A percentile compares a stretch with the other conserved stretches of the same genome.
These are phyloP conservation scores for Pristionchus maxplancki DNA, from an alignment of 2,888 invertebrate genomes.

Conservation along the genomic window DNA sequence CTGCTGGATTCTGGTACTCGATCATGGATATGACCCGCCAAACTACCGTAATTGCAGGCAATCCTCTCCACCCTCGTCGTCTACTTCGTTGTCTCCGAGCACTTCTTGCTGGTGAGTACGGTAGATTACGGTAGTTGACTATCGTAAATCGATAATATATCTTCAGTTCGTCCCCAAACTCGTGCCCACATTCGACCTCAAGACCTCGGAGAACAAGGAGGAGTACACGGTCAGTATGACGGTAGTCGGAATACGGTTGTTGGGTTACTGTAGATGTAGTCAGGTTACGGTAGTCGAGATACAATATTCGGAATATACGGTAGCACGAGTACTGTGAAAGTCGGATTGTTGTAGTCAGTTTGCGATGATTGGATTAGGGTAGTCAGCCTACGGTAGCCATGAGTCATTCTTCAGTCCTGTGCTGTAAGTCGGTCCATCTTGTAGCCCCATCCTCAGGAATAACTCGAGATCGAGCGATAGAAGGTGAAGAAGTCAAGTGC, in stretches of 20 bases:
- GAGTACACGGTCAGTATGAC: neutral
- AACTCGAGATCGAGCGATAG: neutral
- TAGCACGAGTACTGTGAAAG: neutral
- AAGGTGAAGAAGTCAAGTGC: neutral
- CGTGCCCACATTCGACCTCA: neutral
- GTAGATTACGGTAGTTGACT: neutral
- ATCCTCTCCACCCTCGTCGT: neutral
- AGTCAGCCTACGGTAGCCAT: neutral
- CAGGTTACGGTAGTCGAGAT: neutral
- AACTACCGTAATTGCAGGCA: neutral
- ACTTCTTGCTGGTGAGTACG: neutral
- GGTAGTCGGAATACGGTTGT: no score
- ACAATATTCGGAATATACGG: neutral
- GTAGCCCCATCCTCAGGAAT: neutral
- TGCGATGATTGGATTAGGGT: no score
- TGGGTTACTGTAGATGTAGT: neutral
- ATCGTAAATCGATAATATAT: neutral
- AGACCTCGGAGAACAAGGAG: neutral
- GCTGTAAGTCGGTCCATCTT: neutral
- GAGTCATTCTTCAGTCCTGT: no score
- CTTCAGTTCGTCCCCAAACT: neutral
- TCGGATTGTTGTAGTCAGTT: no score
- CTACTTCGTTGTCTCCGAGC: neutral
- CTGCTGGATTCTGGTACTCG: neutral
- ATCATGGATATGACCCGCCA: neutral